Evolutionary conservation across 2,113 vertebrate species (phyloP).

Genomic region (Xenopus tropicalis): DNA sequence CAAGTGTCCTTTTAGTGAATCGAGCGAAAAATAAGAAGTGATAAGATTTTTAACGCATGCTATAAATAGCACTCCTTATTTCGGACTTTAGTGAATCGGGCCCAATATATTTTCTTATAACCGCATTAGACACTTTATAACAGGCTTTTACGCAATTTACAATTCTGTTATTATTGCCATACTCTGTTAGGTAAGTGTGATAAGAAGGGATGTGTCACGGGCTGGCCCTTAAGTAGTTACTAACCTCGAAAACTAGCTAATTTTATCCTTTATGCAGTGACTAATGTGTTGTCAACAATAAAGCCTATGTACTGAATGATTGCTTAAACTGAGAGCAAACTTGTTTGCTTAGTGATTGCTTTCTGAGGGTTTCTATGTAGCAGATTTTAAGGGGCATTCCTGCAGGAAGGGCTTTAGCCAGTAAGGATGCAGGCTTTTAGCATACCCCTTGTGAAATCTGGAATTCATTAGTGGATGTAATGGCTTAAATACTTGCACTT

Average conservation of each 20-base stretch:
- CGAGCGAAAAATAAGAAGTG: no score
- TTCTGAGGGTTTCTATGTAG: background rate
- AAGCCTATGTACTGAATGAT: background rate
- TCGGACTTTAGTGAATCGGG: no score
- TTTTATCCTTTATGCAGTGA: background rate
- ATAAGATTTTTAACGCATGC: no score
- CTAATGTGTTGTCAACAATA: background rate
- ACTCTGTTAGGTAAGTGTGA: background rate
- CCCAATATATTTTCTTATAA: no score
- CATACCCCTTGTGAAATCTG: conserved; percentile 14
- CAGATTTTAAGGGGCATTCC: background rate
- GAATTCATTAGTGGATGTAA: conserved; percentile 2
- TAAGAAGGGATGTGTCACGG: background rate
- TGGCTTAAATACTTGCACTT: background rate
- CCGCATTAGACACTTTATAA: no score
- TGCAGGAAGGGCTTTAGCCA: background rate
- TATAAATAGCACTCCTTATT: no score
- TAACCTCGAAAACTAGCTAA: background rate
- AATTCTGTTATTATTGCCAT: no score
- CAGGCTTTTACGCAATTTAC: no score
- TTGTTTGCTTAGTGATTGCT: background rate
- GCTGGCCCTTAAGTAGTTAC: no score
- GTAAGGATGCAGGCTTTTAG: no score
- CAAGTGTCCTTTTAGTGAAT: no score
- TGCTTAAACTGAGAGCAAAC: background rate